Base-by-base conservation (phyloP, 2,113 vertebrate genomes). In the Antigone vipio region DNA sequence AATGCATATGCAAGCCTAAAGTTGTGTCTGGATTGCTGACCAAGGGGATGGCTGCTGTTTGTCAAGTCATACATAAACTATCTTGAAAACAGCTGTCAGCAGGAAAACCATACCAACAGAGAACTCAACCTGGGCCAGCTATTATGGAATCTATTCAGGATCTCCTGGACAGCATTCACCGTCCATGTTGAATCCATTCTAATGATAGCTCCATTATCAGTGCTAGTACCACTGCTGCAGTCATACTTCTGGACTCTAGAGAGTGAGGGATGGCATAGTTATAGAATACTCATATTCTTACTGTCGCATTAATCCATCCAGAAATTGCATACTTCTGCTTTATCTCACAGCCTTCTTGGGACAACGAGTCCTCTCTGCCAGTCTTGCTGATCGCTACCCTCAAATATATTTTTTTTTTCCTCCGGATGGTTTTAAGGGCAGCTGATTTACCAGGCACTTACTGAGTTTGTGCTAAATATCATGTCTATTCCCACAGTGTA, bases 181-280 rank as follows among this genome's bases (percentile, higher is more conserved):
- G 52, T 15, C 7, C 35, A 4, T 10, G 8, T n/a, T 82, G 40
- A 82, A 72, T 44, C 44, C 62, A 35, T 13, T 64, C 49, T 6
- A 79, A 64, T 4, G 22, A 34, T 2, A 5, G 27, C 27, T 76
- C 67, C 52, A 27, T 27, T 42, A 52, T 4, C 32, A 50, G 22
- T 12, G n/a, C 22, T 1, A 62, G 55, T 32, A 42, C 32, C 22
- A 22, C 63, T 26, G 50, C n/a, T 5, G 0, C 2, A 1, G 24
- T 18, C 62, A 18, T 3, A 10, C 7, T 24, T 63, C 34, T 3
- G 0, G 2, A n/a, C 76, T 74, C 21, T 42, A 23, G 8, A 1
- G 2, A 71, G 34, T 15, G n/a, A 78, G 35, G 53, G 52, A 59
- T 21, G 40, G 62, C 47, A 88, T 13, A 72, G 5, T 10, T 32